Conservation (phyloP, 1,140 invertebrate species). For the Solen grandis region DNA sequence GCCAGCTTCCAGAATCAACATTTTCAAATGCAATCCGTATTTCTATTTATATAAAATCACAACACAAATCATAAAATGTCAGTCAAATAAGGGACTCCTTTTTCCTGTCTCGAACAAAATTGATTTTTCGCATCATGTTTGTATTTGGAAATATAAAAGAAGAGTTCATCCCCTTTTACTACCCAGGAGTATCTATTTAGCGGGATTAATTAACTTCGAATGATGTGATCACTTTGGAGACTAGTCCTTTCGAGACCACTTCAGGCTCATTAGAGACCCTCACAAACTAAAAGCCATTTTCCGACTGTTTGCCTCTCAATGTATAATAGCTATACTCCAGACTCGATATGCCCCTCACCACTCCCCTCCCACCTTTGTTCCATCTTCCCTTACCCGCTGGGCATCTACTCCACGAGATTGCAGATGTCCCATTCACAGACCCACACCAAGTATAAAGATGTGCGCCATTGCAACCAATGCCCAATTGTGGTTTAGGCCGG, state of each 20-base stretch:
- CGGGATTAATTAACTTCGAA: not conserved
- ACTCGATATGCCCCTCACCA: slow-evolving; percentile 9
- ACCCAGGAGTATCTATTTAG: not conserved
- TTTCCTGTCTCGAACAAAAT: too few species aligned
- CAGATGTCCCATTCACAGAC: not conserved
- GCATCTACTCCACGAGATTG: not conserved
- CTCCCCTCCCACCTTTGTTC: slow-evolving; percentile 27
- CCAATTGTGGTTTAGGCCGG: slow-evolving; percentile 11
- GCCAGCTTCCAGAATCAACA: too few species aligned
- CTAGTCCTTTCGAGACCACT: slow-evolving; percentile 18
- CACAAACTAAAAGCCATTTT: slow-evolving; percentile 20
- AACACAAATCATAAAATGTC: too few species aligned
- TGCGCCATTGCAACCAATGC: slow-evolving; percentile 6
- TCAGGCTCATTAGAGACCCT: slow-evolving; percentile 9
- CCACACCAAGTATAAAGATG: slow-evolving; percentile 34
- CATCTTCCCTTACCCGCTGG: not conserved
- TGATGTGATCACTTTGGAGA: not conserved
- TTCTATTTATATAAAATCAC: too few species aligned
- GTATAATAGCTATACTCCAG: slow-evolving; percentile 30
- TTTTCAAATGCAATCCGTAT: too few species aligned
- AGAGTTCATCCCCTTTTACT: too few species aligned
- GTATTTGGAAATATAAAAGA: too few species aligned
- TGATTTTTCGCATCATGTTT: too few species aligned
- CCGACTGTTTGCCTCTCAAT: slow-evolving; percentile 33
- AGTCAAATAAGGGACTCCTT: too few species aligned